Percentiles rank a stretch among this genome's conserved stretches.
Evolutionary conservation across 2,888 invertebrate species (phyloP).

Genomic region (Lithophane ornitopus): DNA sequence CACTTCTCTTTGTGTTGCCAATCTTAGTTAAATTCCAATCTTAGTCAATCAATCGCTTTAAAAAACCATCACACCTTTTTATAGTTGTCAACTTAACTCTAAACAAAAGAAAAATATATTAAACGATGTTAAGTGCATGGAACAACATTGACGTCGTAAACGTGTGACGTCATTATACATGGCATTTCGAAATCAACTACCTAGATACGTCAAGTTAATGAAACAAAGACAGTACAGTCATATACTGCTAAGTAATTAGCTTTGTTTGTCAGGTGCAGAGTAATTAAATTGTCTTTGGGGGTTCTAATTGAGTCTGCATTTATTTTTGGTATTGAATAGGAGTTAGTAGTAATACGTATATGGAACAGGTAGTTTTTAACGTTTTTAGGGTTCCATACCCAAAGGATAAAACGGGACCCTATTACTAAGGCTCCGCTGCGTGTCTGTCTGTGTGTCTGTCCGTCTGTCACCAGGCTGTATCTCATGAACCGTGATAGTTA

Average conservation of each 20-base stretch:
- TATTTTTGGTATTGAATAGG: background rate
- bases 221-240: background rate
- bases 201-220: background rate
- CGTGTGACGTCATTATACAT: background rate
- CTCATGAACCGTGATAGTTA: too few species aligned
- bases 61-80: too few species aligned
- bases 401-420: too few species aligned
- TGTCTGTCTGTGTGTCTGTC: too few species aligned
- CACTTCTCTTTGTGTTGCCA: background rate
- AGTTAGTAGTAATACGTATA: background rate
- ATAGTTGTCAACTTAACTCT: background rate
- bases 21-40: background rate
- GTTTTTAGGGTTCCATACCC: too few species aligned
- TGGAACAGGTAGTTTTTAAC: background rate
- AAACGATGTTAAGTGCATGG: background rate
- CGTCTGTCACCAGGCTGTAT: too few species aligned
- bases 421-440: too few species aligned
- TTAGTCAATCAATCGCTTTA: background rate
- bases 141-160: background rate
- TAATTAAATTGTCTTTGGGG: background rate
- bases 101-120: too few species aligned
- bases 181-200: background rate
- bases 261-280: background rate
- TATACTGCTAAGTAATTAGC: slow-evolving; percentile 1
- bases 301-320: background rate